Evolutionary conservation across 1,140 invertebrate genomes (phyloP).

Genomic region (Tetragnatha versicolor): DNA sequence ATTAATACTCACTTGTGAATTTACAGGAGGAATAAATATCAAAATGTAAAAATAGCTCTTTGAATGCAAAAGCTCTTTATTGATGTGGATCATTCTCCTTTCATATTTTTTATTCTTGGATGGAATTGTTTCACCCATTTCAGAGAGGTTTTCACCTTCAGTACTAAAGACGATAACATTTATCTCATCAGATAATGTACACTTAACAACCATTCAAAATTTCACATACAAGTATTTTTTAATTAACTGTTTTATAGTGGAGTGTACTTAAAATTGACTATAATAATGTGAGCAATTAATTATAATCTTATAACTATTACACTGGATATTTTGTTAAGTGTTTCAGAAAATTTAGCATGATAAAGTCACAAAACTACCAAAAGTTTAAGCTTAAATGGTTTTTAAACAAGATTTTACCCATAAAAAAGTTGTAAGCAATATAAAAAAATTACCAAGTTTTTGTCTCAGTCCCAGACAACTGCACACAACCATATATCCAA

Average conservation of each 20-base stretch:
- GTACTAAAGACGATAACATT: too few species aligned
- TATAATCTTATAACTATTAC: too few species aligned
- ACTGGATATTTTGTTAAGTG: too few species aligned
- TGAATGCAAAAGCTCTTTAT: not conserved
- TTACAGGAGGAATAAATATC: constrained; percentile 33
- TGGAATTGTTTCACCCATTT: constrained; percentile 30
- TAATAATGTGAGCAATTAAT: too few species aligned
- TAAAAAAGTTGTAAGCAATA: not conserved
- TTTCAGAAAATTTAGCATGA: too few species aligned
- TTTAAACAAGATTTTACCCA: not conserved
- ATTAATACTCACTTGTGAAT: constrained; percentile 19
- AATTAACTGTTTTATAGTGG: too few species aligned
- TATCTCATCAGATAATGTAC: too few species aligned
- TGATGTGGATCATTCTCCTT: constrained; percentile 15
- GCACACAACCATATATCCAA: constrained; percentile 43
- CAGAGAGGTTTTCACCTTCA: constrained; percentile 36
- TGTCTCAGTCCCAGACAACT: not conserved
- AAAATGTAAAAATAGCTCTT: constrained; percentile 27
- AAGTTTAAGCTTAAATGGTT: too few species aligned
- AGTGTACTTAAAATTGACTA: too few species aligned
- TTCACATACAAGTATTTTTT: too few species aligned
- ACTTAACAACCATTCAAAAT: too few species aligned
- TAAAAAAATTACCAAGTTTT: constrained; percentile 29
- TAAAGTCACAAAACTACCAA: too few species aligned
- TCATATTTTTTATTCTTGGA: constrained; percentile 22